Percentiles rank a stretch among this genome's conserved stretches.
phyloP scores from a whole-genome alignment of 1,140 invertebrate species.

The Hycleus phaleratus region DNA sequence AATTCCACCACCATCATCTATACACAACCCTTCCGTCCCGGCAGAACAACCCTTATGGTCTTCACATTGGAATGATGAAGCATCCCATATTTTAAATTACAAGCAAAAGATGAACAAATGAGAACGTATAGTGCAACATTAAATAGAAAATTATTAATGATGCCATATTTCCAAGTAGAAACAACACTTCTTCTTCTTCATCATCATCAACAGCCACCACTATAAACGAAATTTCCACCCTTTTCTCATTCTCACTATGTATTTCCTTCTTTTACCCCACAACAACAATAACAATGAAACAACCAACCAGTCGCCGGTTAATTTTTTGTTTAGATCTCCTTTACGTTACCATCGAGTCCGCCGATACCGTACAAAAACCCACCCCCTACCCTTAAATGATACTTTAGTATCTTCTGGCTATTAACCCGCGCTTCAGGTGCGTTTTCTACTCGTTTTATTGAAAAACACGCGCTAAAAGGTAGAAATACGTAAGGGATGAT shows the following conservation, averaged over 20 bases:
- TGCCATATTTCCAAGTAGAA: conserved; percentile 33
- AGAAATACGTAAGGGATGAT: no score
- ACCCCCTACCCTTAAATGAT: no score
- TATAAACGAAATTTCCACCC: conserved; percentile 3
- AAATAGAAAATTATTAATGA: conserved; percentile 37
- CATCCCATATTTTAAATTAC: conserved; percentile 27
- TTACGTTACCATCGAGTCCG: conserved; percentile 4
- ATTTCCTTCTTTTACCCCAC: no score
- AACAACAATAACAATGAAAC: no score
- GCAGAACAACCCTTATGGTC: not conserved
- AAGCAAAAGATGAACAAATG: conserved; percentile 26
- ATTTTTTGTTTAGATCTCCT: conserved; percentile 17
- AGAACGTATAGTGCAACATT: conserved; percentile 35
- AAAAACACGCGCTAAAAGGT: no score
- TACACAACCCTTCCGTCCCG: no score
- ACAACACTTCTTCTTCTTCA: conserved; percentile 19
- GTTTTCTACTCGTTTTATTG: no score
- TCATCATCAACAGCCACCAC: conserved; percentile 12
- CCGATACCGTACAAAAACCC: no score
- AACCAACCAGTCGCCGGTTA: no score
- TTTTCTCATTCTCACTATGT: no score
- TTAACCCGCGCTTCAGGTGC: no score
- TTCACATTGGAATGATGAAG: conserved; percentile 3
- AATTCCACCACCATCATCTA: not conserved
- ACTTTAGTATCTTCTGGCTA: no score